Evolutionary conservation across 2,113 vertebrate genomes (phyloP), one percentile per base, ranked within the genome.

Genomic region (Syngnathus typhle): DNA sequence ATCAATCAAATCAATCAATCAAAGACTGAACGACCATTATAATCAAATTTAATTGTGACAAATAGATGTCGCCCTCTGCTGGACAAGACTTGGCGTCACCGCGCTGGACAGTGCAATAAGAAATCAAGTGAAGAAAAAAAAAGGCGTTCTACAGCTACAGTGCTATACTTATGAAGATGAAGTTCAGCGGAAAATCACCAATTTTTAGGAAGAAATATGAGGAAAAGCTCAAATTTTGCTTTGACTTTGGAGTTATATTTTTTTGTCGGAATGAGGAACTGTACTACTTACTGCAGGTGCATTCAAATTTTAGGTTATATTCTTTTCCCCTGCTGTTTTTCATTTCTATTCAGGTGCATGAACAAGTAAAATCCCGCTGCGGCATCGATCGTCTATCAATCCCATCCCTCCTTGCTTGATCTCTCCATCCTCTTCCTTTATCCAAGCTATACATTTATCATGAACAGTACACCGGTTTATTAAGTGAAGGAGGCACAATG

Each of bases 391-490:
- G 38, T 41, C 59, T 27, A 27, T 44, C 39, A 62, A 23, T 62
- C 52, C 19, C 13, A 54, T 27, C 41, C 44, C 16, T 37, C 36
- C 52, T 65, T 15, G 3, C 46, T 67, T 71, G 59, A 41, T 64
- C 72, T 38, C 69, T 73, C 65, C 69, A 23, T 78, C 75, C 69
- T 70, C 59, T 36, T 58, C 13, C 43, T 19, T 62, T 13, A 43
- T 64, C 77, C 85, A 88, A 78, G 62, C 72, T 81, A 27, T 27
- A 1, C 27, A 27, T 27, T 27, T 27, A 27, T 84, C 73, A 76
- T 82, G 81, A 82, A 80, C 41, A 4, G 68, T 11, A 67, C 69
- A 80, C 54, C 67, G 79, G 77, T 72, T 77, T 69, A 71, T 79
- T 39, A n/a, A 84, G 73, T 71, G 70, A 73, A 74, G 74, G 78